phyloP scores from a whole-genome alignment of 2,797 vertebrate species.

The Takifugu ocellatus region DNA sequence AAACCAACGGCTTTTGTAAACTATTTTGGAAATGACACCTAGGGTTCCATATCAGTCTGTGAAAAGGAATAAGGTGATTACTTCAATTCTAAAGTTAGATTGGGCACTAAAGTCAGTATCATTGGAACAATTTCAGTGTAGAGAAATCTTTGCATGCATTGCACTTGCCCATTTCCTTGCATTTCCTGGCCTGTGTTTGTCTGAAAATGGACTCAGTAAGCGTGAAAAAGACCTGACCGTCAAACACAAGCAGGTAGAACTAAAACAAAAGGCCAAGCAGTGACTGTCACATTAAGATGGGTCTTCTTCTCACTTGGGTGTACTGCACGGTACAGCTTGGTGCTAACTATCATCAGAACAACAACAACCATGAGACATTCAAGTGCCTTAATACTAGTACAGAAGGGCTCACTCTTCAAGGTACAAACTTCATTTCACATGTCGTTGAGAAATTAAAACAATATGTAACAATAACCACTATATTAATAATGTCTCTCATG shows the following conservation, averaged over 20 bases:
- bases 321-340: constrained; percentile 78
- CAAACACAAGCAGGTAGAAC: constrained; percentile 57
- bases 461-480: constrained; percentile 68
- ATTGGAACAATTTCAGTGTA: constrained; percentile 61
- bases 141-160: constrained; percentile 82
- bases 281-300: constrained; percentile 66
- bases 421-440: constrained; percentile 69
- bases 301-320: constrained; percentile 68
- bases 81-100: constrained; percentile 68
- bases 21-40: constrained; percentile 75
- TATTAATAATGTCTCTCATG: constrained; percentile 65
- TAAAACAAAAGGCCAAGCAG: constrained; percentile 66
- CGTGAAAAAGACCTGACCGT: constrained; percentile 34
- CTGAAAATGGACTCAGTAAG: constrained; percentile 53
- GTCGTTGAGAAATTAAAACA: constrained; percentile 55
- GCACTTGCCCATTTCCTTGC: constrained; percentile 75
- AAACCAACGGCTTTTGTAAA: constrained; percentile 82
- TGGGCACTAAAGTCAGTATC: constrained; percentile 67
- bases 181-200: constrained; percentile 60
- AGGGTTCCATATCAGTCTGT: constrained; percentile 62
- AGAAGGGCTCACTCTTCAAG: constrained; percentile 70
- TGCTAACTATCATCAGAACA: constrained; percentile 73
- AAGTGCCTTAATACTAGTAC: constrained; percentile 75
- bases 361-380: constrained; percentile 78
- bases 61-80: constrained; percentile 72